A percentile compares a stretch with the other conserved stretches of the same genome.
Evolutionary conservation across 2,797 vertebrate genomes (phyloP).

Genomic region (Platyrinchus mystaceus): DNA sequence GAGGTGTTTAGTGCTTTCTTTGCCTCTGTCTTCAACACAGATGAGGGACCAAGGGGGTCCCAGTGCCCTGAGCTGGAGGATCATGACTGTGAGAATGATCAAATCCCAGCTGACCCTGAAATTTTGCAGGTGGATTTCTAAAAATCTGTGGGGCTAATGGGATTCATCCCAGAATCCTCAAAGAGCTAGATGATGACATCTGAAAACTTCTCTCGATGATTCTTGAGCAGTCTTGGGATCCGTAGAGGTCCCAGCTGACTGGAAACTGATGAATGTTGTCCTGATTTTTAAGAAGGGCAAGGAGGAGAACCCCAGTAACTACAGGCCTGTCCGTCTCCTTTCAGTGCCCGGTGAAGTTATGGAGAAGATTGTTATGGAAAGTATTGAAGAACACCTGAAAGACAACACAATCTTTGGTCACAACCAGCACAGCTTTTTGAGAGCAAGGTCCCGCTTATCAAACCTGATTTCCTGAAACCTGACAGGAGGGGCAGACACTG

Average conservation of each 20-base stretch:
- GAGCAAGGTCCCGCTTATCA: not conserved
- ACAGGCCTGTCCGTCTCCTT: not conserved
- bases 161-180: not conserved
- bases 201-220: not conserved
- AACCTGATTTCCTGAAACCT: not conserved
- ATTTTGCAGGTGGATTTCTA: not conserved
- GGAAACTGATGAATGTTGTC: not conserved
- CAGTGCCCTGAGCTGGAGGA: not conserved
- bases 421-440: not conserved
- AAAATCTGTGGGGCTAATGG: not conserved
- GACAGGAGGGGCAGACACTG: not conserved
- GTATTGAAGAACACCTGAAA: not conserved
- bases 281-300: not conserved
- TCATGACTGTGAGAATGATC: too few relatives aligned
- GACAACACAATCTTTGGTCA: not conserved
- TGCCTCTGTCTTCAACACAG: not conserved
- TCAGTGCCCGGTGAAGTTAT: not conserved
- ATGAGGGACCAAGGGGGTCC: not conserved
- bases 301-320: not conserved
- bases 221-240: not conserved
- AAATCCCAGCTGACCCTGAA: not conserved
- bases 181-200: not conserved
- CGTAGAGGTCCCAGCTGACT: not conserved
- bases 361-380: not conserved
- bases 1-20: not conserved